phyloP scores from a whole-genome alignment of 2,113 vertebrate species.

The Erpornis zantholeuca region DNA sequence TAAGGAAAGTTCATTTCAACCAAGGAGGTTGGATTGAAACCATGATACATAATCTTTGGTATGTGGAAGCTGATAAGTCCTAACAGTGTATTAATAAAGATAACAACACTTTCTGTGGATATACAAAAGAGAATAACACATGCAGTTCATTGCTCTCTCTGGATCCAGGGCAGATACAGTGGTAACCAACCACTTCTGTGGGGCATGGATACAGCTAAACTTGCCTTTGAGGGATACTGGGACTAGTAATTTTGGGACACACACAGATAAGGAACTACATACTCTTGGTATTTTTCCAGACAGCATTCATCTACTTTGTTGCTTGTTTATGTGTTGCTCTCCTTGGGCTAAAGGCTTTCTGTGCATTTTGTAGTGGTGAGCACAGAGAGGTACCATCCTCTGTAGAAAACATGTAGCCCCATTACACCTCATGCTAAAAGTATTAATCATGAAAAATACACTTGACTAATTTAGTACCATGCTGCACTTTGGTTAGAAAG shows the following conservation, averaged over 20 bases:
- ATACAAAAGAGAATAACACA: background rate
- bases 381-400: background rate
- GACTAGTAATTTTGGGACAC: background rate
- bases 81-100: conserved; percentile 11
- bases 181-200: background rate
- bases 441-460: background rate
- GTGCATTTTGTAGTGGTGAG: background rate
- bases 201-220: background rate
- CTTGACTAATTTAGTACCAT: background rate
- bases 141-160: background rate
- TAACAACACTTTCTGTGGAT: background rate
- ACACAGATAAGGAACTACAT: background rate
- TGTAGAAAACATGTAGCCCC: rapidly evolving
- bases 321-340: background rate
- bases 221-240: background rate
- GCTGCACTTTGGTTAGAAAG: background rate
- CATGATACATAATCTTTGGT: background rate
- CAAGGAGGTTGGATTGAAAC: conserved; percentile 26
- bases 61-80: conserved; percentile 29
- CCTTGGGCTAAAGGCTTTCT: background rate
- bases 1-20: background rate
- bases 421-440: background rate
- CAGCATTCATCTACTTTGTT: background rate
- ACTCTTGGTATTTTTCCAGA: background rate
- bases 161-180: background rate